Percentiles rank a stretch among this genome's conserved stretches.
Conservation (phyloP, 2,888 invertebrate genomes). For the Exephanes ischioxanthus region DNA sequence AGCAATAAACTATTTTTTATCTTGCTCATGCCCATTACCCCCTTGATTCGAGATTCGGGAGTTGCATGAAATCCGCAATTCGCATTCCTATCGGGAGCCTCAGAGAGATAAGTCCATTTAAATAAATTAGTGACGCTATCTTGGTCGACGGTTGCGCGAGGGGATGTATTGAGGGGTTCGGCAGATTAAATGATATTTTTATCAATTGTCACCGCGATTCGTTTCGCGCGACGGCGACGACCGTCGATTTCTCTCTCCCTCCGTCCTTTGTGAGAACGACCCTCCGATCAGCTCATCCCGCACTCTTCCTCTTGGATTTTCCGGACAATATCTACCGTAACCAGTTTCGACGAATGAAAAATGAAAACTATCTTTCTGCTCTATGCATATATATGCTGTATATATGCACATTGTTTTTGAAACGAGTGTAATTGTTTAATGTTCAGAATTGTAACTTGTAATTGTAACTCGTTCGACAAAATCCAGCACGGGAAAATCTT, state of each 20-base stretch:
- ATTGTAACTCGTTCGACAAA: background rate
- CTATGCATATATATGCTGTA: background rate
- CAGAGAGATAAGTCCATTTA: conserved; percentile 84
- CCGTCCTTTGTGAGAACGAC: conserved; percentile 5
- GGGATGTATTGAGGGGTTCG: conserved; percentile 52
- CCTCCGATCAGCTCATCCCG: background rate
- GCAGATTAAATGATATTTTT: conserved; percentile 84
- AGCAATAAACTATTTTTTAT: conserved; percentile 84
- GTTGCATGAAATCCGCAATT: conserved; percentile 78
- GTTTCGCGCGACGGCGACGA: conserved; percentile 76
- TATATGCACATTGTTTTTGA: background rate
- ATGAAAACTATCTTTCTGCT: background rate
- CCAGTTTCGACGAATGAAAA: background rate
- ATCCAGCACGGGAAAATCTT: background rate
- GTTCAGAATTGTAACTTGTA: too few relatives aligned
- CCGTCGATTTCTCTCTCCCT: conserved; percentile 30
- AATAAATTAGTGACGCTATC: conserved; percentile 85
- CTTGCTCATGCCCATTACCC: conserved; percentile 83
- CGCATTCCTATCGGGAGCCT: conserved; percentile 84
- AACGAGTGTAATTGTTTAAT: background rate
- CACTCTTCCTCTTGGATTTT: background rate
- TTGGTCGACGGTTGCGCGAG: conserved; percentile 70
- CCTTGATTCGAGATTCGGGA: conserved; percentile 79
- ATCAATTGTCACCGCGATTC: conserved; percentile 84
- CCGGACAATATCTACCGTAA: too few relatives aligned